Conservation (phyloP, 2,797 vertebrate genomes). For the Pempheris klunzingeri region DNA sequence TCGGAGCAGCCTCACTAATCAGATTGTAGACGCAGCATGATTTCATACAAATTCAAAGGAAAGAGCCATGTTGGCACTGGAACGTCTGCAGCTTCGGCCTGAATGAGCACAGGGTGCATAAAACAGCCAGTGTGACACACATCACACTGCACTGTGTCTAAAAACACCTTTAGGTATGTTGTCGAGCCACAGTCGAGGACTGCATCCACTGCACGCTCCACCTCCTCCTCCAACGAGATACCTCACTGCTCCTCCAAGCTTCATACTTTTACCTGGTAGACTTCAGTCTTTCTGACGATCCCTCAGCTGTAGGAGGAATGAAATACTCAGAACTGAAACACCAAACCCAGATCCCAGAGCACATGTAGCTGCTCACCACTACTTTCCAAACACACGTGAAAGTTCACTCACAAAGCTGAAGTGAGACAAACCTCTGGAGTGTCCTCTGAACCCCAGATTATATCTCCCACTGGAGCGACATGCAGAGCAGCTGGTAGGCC, state of each 20-base stretch:
- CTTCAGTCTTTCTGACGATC: background rate
- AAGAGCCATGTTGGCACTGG: too few species aligned
- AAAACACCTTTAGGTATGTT: background rate
- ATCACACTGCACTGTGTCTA: background rate
- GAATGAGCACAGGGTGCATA: background rate
- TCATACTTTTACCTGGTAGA: background rate
- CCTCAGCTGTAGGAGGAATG: background rate
- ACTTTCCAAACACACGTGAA: constrained; percentile 30
- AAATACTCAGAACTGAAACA: background rate
- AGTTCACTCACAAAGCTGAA: constrained; percentile 33
- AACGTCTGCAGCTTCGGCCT: too few species aligned
- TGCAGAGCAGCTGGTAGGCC: constrained; percentile 49
- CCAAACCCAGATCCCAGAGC: background rate
- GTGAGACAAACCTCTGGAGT: constrained; percentile 13
- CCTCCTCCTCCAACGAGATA: too few species aligned
- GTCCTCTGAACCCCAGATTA: constrained; percentile 23
- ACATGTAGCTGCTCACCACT: background rate
- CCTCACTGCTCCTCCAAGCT: background rate
- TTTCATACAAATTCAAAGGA: too few species aligned
- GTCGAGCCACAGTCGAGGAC: background rate
- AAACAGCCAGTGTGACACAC: background rate
- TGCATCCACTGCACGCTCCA: background rate
- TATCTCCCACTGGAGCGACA: constrained; percentile 39
- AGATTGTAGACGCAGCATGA: too few species aligned
- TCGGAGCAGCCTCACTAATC: too few species aligned